Evolutionary conservation across 2,888 invertebrate genomes (phyloP), one percentile per base, ranked within the genome.

Genomic region (Mechanitis messenoides): DNA sequence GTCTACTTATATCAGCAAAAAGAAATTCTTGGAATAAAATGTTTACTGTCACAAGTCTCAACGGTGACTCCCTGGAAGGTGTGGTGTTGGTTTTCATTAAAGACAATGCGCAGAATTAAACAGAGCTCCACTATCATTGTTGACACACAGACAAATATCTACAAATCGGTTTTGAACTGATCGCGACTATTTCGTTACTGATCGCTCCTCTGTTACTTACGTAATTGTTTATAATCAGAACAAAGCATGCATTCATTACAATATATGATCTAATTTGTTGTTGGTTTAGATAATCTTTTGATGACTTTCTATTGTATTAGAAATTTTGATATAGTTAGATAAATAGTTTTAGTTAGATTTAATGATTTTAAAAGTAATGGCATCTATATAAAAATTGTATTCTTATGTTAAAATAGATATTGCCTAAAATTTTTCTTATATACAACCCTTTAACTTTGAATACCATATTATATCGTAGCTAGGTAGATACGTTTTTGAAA

Each of bases 51-150:
- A 63, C 72, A 73, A 42, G 69, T 66, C 64, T 68, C 59, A 61
- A 70, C 63, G 58, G 67, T 65, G 61, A 68, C 59, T 60, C 68
- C 66, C 58, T 72, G 66, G 67, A 73, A 69, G 54, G 68, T 59
- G 67, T 70, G 63, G 59, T 72, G 68, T 67, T 72, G 69, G 38
- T 66, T 69, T 63, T 71, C 73, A 69, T 74, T 75, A 63, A 75
- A 70, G 54, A 71, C 64, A 50, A 74, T 79, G 72, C 75, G 68
- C 58, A 75, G 74, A 74, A 80, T 60, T n/a, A 76, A 65, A 71
- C 74, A 75, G 59, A 73, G 58, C 59, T 74, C 70, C 53, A 74
- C 65, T 57, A 73, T 70, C 76, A 75, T 74, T 55, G 50, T 66
- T 46, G 45, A 57, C 55, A 50, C 20, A 53, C 31, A 28, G 12